These are phyloP conservation scores for Proterorhinus semilunaris DNA, from an alignment of 2,113 vertebrate genomes.

Conservation along the genomic window DNA sequence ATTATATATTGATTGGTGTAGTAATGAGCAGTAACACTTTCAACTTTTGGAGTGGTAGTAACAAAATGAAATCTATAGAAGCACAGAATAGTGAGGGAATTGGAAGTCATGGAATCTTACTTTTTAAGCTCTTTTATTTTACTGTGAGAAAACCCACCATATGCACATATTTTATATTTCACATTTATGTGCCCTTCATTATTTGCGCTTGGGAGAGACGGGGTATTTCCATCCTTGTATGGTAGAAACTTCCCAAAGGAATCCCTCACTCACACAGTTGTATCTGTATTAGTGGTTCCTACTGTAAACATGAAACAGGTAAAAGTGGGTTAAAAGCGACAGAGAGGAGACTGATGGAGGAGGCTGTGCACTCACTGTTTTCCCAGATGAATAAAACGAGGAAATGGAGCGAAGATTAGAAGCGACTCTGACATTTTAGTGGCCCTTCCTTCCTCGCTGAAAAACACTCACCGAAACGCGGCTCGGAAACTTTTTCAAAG, in stretches of 20 bases:
- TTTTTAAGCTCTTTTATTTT: too few species aligned
- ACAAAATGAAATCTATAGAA: too few species aligned
- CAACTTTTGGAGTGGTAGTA: too few species aligned
- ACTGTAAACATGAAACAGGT: constrained; percentile 20
- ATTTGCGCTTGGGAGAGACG: neutral
- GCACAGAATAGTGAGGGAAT: too few species aligned
- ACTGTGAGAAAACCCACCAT: too few species aligned
- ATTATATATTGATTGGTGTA: too few species aligned
- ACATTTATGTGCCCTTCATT: neutral
- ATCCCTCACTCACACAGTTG: constrained; percentile 11
- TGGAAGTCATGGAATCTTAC: too few species aligned
- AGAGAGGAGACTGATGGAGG: constrained; percentile 8
- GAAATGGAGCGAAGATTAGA: constrained; percentile 42
- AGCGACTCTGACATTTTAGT: constrained; percentile 28
- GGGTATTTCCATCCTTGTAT: constrained; percentile 5
- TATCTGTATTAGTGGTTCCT: constrained; percentile 11
- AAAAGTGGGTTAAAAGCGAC: constrained; percentile 26
- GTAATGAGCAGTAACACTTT: too few species aligned
- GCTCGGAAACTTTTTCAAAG: constrained; percentile 26
- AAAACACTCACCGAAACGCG: constrained; percentile 25
- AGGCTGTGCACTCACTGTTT: constrained; percentile 16
- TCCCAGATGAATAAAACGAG: constrained; percentile 34
- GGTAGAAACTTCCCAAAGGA: constrained; percentile 23
- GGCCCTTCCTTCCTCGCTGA: neutral
- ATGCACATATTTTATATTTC: too few species aligned